Base-by-base conservation (phyloP, 2,113 vertebrate species). In the Patagioenas fasciata region DNA sequence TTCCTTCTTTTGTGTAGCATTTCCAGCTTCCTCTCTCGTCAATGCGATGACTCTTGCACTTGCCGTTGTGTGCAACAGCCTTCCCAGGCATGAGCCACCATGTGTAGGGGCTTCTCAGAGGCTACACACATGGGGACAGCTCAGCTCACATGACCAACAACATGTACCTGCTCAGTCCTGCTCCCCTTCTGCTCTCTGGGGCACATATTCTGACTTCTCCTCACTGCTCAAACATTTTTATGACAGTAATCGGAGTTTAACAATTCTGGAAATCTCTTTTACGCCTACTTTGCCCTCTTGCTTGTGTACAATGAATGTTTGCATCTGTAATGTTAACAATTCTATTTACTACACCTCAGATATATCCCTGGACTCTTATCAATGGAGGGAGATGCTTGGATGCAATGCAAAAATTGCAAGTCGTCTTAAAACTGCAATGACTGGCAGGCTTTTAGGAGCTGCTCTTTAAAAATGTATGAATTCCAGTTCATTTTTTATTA, bases 401-500 rank as follows among this genome's bases (percentile, higher is more conserved):
- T 75, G 23, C 15, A n/a, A 36, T 8, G 21, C 24, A 67, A 28
- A 79, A 74, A 64, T 2, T 67, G 12, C 15, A 81, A 86, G 50
- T 65, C 48, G 40, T 92, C 69, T 79, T 83, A 51, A 64, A 92
- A 54, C 19, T 40, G 74, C 21, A 26, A 12, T 14, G 42, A 82
- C 1, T 17, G 31, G 17, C 40, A 83, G 26, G 66, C 13, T 83
- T 79, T 75, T 32, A 62, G 47, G 50, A 94, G 44, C 34, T 70
- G 72, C 38, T 71, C 88, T 44, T 51, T 56, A 57, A 74, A 92
- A 87, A 80, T 5, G 14, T 14, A 91, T 0, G 0, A 11, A 85
- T 74, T 95, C 60, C 48, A 84, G 42, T 67, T 61, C 48, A 60
- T 7, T 65, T 93, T 85, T 90, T 86, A 72, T 34, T 84, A 69